Base-by-base conservation (phyloP, 2,797 vertebrate genomes). In the Champsocephalus esox region DNA sequence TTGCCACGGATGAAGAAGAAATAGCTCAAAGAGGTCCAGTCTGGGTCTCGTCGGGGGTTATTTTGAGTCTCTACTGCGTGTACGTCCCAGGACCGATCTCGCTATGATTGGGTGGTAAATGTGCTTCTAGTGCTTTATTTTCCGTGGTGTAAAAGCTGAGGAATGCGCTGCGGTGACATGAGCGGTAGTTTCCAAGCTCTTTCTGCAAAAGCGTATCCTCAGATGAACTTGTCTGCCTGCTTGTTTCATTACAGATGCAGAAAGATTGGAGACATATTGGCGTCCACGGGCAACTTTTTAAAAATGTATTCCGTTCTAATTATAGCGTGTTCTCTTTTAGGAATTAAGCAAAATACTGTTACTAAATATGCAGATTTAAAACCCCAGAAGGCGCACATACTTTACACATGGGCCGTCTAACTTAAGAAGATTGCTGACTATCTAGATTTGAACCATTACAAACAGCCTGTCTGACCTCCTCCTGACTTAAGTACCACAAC, bases 111-210 rank as follows among this genome's bases (percentile, higher is more conserved):
- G 84, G 64, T 73, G 81, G 84, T 82, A 85, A 85, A 85, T 89
- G 85, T 89, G 77, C 67, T 82, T 38, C n/a, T 46, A 49, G 56
- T 70, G 82, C 84, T 88, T 89, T 86, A 58, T 89, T 92, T 94
- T 93, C 93, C 89, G 24, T 91, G 73, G 72, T 82, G 85, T 87
- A 84, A 82, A 88, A 85, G 75, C 74, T 46, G 75, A 87, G 86
- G 83, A 90, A 90, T 87, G 81, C 11, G 62, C 82, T 85, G 90
- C 1, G 81, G 87, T 77, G 77, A 89, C 83, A 87, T 88, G 88
- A 90, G 75, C 61, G 61, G 55, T 60, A 75, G 84, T 93, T 93
- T 95, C 92, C 91, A 7, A 86, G 19, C 66, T 80, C 80, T 28
- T 71, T 70, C 81, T 72, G 71, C 79, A 50, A 34, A 73, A 64